Percentiles rank a stretch among this genome's conserved stretches.
These are phyloP conservation scores for Polypedilum pembai DNA, from an alignment of 1,140 invertebrate species.

Conservation along the genomic window DNA sequence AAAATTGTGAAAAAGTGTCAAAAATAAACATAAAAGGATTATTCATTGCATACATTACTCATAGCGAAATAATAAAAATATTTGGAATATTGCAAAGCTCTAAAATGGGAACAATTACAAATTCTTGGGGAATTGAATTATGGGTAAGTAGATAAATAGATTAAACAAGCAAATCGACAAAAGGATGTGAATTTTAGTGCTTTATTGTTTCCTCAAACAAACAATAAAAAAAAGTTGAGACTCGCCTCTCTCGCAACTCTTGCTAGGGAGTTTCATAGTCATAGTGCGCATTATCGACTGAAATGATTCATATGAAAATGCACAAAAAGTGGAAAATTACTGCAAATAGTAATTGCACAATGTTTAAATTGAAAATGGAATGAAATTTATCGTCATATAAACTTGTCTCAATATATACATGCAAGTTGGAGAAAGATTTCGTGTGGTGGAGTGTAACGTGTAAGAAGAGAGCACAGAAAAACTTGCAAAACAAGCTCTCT, in stretches of 20 bases:
- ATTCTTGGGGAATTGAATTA: slow-evolving; percentile 24
- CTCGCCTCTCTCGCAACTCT: no score
- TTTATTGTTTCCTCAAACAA: neutral
- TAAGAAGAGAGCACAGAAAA: slow-evolving; percentile 8
- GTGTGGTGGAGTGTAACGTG: neutral
- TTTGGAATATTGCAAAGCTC: neutral
- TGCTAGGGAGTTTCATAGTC: neutral
- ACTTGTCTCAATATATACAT: neutral
- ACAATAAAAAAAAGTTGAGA: neutral
- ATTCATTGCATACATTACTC: neutral
- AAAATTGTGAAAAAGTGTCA: neutral
- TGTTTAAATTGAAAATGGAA: neutral
- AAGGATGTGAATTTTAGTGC: neutral
- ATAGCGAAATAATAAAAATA: neutral
- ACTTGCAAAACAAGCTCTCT: slow-evolving; percentile 5
- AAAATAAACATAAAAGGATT: slow-evolving; percentile 20
- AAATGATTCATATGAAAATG: slow-evolving; percentile 15
- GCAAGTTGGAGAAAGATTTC: neutral
- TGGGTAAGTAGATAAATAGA: slow-evolving; percentile 6
- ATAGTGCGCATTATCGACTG: slow-evolving; percentile 15
- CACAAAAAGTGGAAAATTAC: neutral
- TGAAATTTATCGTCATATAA: slow-evolving; percentile 12
- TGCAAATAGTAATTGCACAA: neutral
- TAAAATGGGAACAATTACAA: slow-evolving; percentile 1
- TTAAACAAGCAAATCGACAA: neutral